Conservation (phyloP, 1,140 invertebrate genomes). For the Polyergus mexicanus region DNA sequence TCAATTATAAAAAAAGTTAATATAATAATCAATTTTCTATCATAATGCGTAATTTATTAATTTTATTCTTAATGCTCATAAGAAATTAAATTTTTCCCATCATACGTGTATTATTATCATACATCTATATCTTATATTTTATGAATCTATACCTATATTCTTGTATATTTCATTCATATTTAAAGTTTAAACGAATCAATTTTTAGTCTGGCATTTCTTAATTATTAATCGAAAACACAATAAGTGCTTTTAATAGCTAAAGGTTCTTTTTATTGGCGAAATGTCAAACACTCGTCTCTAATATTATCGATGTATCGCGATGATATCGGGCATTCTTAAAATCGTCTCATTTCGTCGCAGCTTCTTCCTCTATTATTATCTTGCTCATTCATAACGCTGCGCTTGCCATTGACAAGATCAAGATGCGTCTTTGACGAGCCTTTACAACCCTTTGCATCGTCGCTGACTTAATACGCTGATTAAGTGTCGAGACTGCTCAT, state of each 20-base stretch:
- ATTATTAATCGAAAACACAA: conserved; percentile 23
- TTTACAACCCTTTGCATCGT: conserved; percentile 34
- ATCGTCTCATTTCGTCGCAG: conserved; percentile 3
- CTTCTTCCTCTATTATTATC: conserved; percentile 17
- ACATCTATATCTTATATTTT: not conserved
- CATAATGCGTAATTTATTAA: not conserved
- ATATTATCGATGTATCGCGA: not conserved
- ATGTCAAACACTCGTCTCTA: conserved; percentile 34
- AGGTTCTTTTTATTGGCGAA: not conserved
- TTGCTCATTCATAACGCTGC: not conserved
- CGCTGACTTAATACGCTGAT: conserved; percentile 47
- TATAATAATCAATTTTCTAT: not conserved
- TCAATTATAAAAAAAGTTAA: not conserved
- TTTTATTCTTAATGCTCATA: not conserved
- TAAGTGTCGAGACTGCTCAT: conserved; percentile 53
- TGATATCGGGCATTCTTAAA: conserved; percentile 1
- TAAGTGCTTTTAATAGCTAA: not conserved
- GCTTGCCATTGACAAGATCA: conserved; percentile 11
- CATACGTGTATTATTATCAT: not conserved
- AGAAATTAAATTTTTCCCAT: not conserved
- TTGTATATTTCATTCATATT: not conserved
- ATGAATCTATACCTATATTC: not conserved
- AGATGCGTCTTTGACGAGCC: conserved; percentile 42
- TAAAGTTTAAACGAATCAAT: not conserved
- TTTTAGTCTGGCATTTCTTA: not conserved